phyloP scores from a whole-genome alignment of 1,140 invertebrate genomes.

The Bacillus rossius region DNA sequence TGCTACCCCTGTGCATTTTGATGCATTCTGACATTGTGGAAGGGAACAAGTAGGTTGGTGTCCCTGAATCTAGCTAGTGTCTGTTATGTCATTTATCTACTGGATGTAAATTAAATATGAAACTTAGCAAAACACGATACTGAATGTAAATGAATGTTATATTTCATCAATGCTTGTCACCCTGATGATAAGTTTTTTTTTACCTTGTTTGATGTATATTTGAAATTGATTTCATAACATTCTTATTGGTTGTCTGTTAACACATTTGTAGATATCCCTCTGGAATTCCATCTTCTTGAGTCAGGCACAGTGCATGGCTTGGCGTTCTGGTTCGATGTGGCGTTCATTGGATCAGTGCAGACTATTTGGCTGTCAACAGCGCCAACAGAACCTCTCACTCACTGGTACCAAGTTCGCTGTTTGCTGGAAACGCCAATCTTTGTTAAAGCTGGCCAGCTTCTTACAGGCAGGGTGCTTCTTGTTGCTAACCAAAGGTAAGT shows the following conservation, averaged over 20 bases:
- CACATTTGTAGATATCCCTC: slow-evolving; percentile 69
- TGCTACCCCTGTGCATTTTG: too few relatives aligned
- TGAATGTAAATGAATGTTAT: too few relatives aligned
- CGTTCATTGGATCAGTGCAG: slow-evolving; percentile 87
- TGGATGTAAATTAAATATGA: neutral
- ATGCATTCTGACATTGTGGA: too few relatives aligned
- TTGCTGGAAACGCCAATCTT: slow-evolving; percentile 90
- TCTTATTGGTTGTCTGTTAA: neutral
- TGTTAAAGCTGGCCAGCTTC: slow-evolving; percentile 88
- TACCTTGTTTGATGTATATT: too few relatives aligned
- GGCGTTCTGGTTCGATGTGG: slow-evolving; percentile 99
- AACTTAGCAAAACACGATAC: too few relatives aligned
- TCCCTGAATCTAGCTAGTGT: neutral
- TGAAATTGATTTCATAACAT: too few relatives aligned
- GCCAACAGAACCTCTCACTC: slow-evolving; percentile 96
- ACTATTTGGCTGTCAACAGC: slow-evolving; percentile 97
- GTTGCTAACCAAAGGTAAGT: slow-evolving; percentile 85
- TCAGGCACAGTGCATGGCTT: slow-evolving; percentile 95
- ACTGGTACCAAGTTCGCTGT: slow-evolving; percentile 99
- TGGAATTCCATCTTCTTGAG: slow-evolving; percentile 89
- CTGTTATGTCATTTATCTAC: neutral
- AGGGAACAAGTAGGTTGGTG: too few relatives aligned
- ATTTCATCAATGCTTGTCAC: too few relatives aligned
- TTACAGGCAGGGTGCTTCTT: slow-evolving; percentile 83
- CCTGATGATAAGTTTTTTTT: too few relatives aligned